Conservation (phyloP, 2,797 vertebrate genomes). For the Eospalax fontanierii region DNA sequence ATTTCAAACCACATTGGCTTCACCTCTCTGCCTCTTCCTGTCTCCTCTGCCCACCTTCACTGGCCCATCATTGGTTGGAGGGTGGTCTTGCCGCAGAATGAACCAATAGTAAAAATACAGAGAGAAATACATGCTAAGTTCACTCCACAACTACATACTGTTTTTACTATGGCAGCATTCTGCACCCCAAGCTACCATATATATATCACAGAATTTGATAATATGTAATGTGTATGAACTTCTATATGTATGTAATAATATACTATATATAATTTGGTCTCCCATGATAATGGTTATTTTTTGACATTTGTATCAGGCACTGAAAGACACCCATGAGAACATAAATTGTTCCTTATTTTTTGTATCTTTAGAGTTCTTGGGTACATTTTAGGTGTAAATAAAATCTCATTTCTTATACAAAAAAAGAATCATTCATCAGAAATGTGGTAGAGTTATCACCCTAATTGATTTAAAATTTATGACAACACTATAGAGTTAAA, state of each 20-base stretch:
- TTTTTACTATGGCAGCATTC: not conserved
- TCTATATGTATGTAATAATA: not conserved
- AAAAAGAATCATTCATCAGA: slow-evolving; percentile 47
- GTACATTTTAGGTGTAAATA: not conserved
- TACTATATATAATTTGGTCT: not conserved
- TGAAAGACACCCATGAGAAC: not conserved
- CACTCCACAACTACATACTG: too few species aligned
- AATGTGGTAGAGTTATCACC: not conserved
- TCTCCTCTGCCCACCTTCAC: too few species aligned
- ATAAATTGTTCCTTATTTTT: not conserved
- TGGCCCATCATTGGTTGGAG: too few species aligned
- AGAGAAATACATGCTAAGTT: too few species aligned
- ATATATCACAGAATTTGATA: not conserved
- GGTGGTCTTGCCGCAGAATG: too few species aligned
- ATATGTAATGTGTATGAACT: too few species aligned
- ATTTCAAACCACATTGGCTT: too few species aligned
- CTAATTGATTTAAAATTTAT: not conserved
- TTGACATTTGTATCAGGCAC: slow-evolving; percentile 15
- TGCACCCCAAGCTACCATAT: not conserved
- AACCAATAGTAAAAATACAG: too few species aligned
- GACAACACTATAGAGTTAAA: not conserved
- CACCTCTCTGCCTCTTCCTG: too few species aligned
- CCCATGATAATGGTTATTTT: not conserved
- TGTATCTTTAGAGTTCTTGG: not conserved
- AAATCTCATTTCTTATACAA: not conserved